Percentiles rank a stretch among this genome's conserved stretches.
phyloP scores from a whole-genome alignment of 2,888 invertebrate species.

The Antheraea yamamai region DNA sequence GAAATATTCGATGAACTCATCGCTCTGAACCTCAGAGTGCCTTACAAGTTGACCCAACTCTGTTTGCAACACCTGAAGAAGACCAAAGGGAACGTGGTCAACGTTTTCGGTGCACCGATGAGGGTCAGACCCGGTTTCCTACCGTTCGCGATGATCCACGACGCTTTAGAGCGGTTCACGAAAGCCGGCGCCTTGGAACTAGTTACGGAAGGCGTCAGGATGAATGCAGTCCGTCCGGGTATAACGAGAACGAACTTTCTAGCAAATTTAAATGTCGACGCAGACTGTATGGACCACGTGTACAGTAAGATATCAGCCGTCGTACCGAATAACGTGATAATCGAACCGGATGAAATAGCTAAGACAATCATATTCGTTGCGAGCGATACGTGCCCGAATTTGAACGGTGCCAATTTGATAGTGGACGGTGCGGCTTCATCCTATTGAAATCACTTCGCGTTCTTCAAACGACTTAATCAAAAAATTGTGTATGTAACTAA shows the following conservation, averaged over 20 bases:
- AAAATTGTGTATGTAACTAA: not conserved
- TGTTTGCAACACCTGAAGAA: conserved; percentile 52
- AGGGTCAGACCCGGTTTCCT: conserved; percentile 56
- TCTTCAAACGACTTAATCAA: not conserved
- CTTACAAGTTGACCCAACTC: conserved; percentile 57
- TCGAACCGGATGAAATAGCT: conserved; percentile 62
- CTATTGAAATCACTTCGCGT: conserved; percentile 24
- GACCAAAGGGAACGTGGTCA: conserved; percentile 60
- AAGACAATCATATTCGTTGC: conserved; percentile 56
- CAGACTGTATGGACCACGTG: conserved; percentile 45
- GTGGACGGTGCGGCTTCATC: conserved; percentile 54
- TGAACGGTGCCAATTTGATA: conserved; percentile 51
- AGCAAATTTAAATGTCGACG: conserved; percentile 54
- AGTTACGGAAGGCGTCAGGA: conserved; percentile 56
- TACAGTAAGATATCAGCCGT: conserved; percentile 47
- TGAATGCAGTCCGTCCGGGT: conserved; percentile 64
- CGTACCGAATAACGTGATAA: conserved; percentile 51
- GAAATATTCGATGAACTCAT: conserved; percentile 58
- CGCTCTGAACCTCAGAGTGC: conserved; percentile 55
- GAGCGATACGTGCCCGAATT: conserved; percentile 52
- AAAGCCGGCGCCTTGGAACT: conserved; percentile 56
- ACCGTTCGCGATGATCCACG: conserved; percentile 52
- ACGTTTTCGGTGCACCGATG: conserved; percentile 52
- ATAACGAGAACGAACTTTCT: conserved; percentile 58
- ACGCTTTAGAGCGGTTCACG: conserved; percentile 59